Evolutionary conservation across 2,113 vertebrate genomes (phyloP), one percentile per base, ranked within the genome.

Genomic region (Caranx ignobilis): DNA sequence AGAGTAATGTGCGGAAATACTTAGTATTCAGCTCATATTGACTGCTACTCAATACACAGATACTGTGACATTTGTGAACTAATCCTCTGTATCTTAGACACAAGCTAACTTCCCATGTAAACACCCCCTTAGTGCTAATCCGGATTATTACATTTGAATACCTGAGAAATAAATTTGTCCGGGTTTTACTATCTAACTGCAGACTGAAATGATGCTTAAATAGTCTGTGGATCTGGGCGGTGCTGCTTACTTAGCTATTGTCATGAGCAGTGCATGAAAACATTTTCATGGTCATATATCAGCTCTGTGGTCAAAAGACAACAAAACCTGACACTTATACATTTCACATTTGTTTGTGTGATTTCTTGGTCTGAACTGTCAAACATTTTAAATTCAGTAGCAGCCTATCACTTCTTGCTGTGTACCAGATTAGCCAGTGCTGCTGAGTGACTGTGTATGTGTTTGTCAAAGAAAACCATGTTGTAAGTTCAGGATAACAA

Each of bases 1-100:
- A 88, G 87, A 88, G 80, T 83, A 76, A 90, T 90, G 84, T 87
- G 90, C 87, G 83, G 87, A 87, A 87, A 89, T 77, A 73, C 88
- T 93, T 92, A 90, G 91, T 92, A 93, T 93, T 91, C 93, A 82
- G 90, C 89, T 90, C 89, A 77, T 85, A 90, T 88, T 84, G 86
- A 90, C 86, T 80, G 71, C 32, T 66, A 57, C 79, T 88, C 82
- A 75, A 74, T 82, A 77, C 90, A 78, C 72, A 77, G 82, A 88
- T 88, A 91, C 89, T 87, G 82, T 93, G 88, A 93, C 91, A 90
- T 92, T 91, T 87, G 84, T 73, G 61, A 77, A 75, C 71, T 76
- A 80, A 90, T 83, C 83, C 26, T 62, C 61, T 64, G 77, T 82
- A 82, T 70, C 83, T 81, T 71, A 39, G 84, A 87, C 80, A 85